Conservation (phyloP, 2,797 vertebrate genomes). For the Epinephelus malabaricus region DNA sequence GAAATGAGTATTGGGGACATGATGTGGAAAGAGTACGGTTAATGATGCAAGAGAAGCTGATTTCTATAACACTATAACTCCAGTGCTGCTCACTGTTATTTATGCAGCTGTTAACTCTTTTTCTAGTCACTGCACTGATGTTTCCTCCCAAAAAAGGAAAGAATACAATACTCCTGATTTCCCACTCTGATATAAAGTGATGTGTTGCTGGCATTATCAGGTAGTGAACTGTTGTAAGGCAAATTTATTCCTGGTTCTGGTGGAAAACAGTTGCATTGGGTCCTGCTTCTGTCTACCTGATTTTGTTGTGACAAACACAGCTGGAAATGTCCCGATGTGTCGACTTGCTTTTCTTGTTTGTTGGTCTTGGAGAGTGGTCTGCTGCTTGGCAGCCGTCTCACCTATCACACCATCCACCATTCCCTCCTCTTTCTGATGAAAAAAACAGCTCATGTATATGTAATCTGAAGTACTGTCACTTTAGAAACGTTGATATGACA, state of each 20-base stretch:
- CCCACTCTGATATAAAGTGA: neutral
- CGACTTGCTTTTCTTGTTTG: too few relatives aligned
- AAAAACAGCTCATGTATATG: too few relatives aligned
- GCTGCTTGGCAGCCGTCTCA: too few relatives aligned
- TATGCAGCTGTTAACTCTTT: neutral
- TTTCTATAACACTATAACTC: neutral
- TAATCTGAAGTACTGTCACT: too few relatives aligned
- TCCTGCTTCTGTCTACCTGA: neutral
- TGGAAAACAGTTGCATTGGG: neutral
- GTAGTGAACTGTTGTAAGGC: neutral
- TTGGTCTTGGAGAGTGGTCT: too few relatives aligned
- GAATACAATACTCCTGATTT: neutral
- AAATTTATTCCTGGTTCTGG: neutral
- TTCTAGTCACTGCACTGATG: neutral
- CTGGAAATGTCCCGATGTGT: too few relatives aligned
- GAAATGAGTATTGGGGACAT: neutral
- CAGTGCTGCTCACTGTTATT: neutral
- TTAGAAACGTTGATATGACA: too few relatives aligned
- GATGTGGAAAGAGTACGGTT: conserved; percentile 3
- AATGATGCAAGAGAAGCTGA: conserved; percentile 14
- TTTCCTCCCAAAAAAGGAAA: neutral
- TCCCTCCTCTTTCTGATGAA: too few relatives aligned
- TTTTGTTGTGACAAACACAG: neutral
- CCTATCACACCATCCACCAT: too few relatives aligned
- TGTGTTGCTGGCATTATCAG: neutral